Evolutionary conservation across 2,113 vertebrate species (phyloP).

Genomic region (Malurus alboscapulatus): DNA sequence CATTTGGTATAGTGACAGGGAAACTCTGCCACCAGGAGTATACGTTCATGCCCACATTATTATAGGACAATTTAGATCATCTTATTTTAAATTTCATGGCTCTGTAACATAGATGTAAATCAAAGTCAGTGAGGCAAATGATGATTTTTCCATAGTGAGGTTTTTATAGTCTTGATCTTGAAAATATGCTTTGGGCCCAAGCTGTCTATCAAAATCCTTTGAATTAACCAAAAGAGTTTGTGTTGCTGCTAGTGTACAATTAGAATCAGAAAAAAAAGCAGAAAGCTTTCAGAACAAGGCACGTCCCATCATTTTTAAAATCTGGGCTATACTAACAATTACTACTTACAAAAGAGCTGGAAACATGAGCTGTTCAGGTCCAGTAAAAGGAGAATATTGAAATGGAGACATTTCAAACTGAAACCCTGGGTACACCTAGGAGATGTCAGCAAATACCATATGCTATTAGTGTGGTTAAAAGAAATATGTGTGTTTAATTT

Average conservation of each 20-base stretch:
- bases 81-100: conserved; percentile 57
- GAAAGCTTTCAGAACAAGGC: background rate
- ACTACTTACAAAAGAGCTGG: background rate
- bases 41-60: conserved; percentile 34
- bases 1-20: conserved; percentile 27
- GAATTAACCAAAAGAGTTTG: conserved; percentile 25
- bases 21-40: conserved; percentile 18
- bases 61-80: conserved; percentile 53
- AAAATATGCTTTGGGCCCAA: conserved; percentile 18
- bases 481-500: rapidly evolving
- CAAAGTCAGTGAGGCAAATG: conserved; percentile 57
- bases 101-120: conserved; percentile 62
- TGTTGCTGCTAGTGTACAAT: background rate
- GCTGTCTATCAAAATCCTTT: background rate
- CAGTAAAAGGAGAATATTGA: background rate
- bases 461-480: background rate
- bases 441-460: background rate
- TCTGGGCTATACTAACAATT: background rate
- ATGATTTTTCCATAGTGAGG: conserved; percentile 45
- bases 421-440: background rate
- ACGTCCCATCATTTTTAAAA: background rate
- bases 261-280: conserved; percentile 25
- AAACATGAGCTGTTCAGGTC: background rate
- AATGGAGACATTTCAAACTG: background rate
- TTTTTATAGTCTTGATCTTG: conserved; percentile 44